Percentiles rank a stretch among this genome's conserved stretches.
phyloP scores from a whole-genome alignment of 2,113 vertebrate species.

The Pseudopipra pipra region DNA sequence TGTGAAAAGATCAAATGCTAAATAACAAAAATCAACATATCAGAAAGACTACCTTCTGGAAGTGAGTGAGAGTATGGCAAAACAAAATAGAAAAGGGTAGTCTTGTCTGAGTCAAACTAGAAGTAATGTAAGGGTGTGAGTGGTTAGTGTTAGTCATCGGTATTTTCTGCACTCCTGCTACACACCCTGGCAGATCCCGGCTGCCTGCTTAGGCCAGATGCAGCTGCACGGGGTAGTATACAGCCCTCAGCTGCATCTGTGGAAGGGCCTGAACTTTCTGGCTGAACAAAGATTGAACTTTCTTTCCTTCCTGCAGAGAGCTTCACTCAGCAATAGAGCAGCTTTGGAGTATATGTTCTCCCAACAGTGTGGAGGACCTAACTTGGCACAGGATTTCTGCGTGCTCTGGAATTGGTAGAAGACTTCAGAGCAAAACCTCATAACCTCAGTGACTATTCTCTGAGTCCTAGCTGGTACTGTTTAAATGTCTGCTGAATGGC shows the following conservation, averaged over 20 bases:
- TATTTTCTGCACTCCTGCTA: neutral
- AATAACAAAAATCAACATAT: neutral
- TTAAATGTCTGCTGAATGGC: neutral
- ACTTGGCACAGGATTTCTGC: neutral
- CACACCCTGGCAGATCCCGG: neutral
- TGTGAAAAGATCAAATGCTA: neutral
- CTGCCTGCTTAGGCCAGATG: neutral
- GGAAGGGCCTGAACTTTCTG: neutral
- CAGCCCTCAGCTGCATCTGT: neutral
- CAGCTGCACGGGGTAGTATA: neutral
- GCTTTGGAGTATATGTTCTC: neutral
- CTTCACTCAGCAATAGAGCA: neutral
- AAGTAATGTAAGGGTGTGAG: neutral
- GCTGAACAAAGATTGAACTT: neutral
- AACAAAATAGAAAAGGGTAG: neutral
- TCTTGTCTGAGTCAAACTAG: neutral
- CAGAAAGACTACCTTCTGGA: neutral
- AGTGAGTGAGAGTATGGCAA: neutral
- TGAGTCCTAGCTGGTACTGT: neutral
- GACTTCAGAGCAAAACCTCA: neutral
- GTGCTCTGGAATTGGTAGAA: neutral
- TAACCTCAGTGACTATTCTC: neutral
- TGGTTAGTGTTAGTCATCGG: neutral
- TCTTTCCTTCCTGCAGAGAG: neutral
- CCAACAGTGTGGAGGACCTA: rapidly evolving